Percentiles rank a stretch among this genome's conserved stretches.
Conservation (phyloP, 2,888 invertebrate genomes). For the Maniola hyperantus region DNA sequence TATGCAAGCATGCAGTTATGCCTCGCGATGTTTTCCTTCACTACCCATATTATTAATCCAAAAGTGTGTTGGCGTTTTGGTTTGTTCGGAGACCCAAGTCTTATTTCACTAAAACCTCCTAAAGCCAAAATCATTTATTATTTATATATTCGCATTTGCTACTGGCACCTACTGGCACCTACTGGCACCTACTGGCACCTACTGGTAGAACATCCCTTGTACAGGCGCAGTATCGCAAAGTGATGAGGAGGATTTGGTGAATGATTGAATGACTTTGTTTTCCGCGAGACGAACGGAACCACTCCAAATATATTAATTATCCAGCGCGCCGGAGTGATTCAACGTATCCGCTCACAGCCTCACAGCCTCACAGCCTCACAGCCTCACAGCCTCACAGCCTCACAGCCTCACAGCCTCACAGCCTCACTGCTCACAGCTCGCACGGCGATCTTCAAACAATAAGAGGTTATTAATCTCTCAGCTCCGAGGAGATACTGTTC, state of each 20-base stretch:
- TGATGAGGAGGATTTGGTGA: neutral
- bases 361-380: too few relatives aligned
- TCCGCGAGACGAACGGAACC: neutral
- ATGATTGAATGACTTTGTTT: slow-evolving; percentile 13
- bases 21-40: too few relatives aligned
- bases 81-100: too few relatives aligned
- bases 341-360: slow-evolving; percentile 15
- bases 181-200: too few relatives aligned
- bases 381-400: too few relatives aligned
- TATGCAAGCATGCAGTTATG: too few relatives aligned
- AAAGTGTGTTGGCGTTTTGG: too few relatives aligned
- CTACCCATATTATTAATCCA: too few relatives aligned
- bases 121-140: neutral
- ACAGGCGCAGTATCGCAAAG: neutral
- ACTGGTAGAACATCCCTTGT: neutral
- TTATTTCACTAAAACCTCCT: neutral
- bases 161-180: too few relatives aligned
- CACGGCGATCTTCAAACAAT: slow-evolving; percentile 5
- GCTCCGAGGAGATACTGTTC: neutral
- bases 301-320: slow-evolving; percentile 13
- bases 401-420: too few relatives aligned
- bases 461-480: slow-evolving; percentile 11
- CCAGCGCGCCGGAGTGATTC: slow-evolving; percentile 12
- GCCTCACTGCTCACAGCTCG: too few relatives aligned
- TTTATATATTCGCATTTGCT: too few relatives aligned